Conservation (phyloP, 2,113 vertebrate genomes). For the Oceanites oceanicus region DNA sequence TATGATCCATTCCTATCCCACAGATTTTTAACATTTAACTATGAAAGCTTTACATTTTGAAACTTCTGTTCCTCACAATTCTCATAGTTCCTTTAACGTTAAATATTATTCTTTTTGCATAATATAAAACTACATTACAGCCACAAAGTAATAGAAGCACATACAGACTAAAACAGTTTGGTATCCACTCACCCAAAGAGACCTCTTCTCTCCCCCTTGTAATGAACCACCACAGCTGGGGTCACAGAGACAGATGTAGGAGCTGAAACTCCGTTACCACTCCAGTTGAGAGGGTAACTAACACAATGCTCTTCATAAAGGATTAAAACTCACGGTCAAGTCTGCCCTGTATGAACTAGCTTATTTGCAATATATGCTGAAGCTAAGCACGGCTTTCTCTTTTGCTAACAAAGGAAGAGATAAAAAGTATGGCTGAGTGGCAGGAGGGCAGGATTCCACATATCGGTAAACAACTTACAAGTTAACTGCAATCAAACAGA, state of each 20-base stretch:
- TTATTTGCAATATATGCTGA: not conserved
- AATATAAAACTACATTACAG: not conserved
- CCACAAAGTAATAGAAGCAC: not conserved
- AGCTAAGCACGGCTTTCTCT: not conserved
- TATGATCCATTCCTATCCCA: not conserved
- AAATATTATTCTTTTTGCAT: not conserved
- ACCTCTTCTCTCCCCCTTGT: not conserved
- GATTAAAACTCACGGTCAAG: not conserved
- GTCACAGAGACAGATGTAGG: not conserved
- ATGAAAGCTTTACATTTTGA: not conserved
- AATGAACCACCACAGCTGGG: not conserved
- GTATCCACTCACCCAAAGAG: not conserved
- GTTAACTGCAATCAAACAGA: not conserved
- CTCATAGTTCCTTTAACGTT: not conserved
- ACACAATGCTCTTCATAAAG: not conserved
- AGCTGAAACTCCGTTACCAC: not conserved
- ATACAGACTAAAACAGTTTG: not conserved
- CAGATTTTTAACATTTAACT: not conserved
- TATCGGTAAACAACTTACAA: not conserved
- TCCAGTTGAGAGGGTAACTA: not conserved
- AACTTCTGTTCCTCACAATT: not conserved
- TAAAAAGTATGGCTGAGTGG: not conserved
- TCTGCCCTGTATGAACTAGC: not conserved
- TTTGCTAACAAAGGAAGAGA: not conserved
- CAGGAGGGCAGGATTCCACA: not conserved